A percentile compares a stretch with the other conserved stretches of the same genome.
Evolutionary conservation across 2,797 vertebrate genomes (phyloP).

Genomic region (Acanthis flammea): DNA sequence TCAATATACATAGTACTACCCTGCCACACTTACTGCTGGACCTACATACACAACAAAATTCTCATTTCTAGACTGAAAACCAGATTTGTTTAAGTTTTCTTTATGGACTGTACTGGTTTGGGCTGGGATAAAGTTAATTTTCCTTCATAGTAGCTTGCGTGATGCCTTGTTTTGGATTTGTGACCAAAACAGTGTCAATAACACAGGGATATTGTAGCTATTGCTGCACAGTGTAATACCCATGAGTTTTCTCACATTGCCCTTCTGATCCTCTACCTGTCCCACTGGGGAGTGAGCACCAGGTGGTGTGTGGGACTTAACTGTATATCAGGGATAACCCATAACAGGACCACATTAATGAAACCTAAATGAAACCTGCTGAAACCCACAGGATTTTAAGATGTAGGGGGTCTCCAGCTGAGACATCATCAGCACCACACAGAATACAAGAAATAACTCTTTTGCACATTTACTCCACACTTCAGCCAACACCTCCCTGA

Average conservation of each 20-base stretch:
- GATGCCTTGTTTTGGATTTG: neutral
- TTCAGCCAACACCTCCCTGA: neutral
- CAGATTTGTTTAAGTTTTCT: neutral
- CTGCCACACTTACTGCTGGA: neutral
- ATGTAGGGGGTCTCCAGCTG: neutral
- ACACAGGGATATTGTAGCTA: neutral
- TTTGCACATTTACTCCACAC: neutral
- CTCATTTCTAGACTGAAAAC: neutral
- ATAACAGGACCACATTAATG: neutral
- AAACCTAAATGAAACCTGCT: neutral
- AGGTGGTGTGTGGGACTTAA: rapidly evolving
- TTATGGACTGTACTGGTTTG: neutral
- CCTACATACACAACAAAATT: neutral
- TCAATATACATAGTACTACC: neutral
- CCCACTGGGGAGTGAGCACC: neutral
- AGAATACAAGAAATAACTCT: neutral
- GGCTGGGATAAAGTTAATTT: neutral
- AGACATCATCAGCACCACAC: neutral
- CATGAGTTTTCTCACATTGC: neutral
- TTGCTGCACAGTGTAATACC: neutral
- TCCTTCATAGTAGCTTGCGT: rapidly evolving
- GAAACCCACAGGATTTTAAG: neutral
- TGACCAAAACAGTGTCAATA: neutral
- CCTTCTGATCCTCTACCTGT: neutral
- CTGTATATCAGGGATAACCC: neutral